Base-by-base conservation (phyloP, 2,888 invertebrate genomes). In the Vesta saturnalis region DNA sequence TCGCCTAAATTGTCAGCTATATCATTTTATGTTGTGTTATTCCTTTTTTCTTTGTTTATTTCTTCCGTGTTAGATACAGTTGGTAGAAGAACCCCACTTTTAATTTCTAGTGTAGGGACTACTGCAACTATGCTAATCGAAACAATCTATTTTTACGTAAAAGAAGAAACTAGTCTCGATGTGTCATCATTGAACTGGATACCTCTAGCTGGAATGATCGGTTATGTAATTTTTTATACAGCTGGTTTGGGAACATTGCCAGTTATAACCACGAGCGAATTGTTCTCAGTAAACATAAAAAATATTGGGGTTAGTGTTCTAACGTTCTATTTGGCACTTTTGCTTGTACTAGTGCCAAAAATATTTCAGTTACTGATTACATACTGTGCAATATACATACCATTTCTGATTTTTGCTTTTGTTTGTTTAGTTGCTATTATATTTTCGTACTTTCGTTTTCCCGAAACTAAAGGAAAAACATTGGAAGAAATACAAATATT, bases 101-200 rank as follows among this genome's bases (percentile, higher is more conserved):
- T 30, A 10, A 15, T 77, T 87, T n/a, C 77, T 87, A 1, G 75
- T 86, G 5, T 66, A 82, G 23, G 89, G 12, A 77, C 88, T 0
- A 30, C 30, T 10, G 10, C 10, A 6, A 10, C 30, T 6, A 6
- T 30, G 10, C 10, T 30, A 6, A 30, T 30, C 4, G 30, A 30
- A 30, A 10, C 30, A 30, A 10, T 10, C 4, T 30, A 30, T 30
- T 30, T 30, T 30, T 30, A 30, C 10, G 4, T 30, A 5, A 6
- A 6, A 10, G 30, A 30, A 30, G 6, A 30, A 30, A 30, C 30
- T 30, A 5, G 66, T 8, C 73, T 72, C 2, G 74, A 78, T 49
- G 23, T 77, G 10, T 70, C 73, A 2, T 16, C 43, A 2, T 21
- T 76, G 15, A 71, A 67, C 18, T 79, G 73, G 73, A 1, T 81